Base-by-base conservation (phyloP, 2,888 invertebrate species). In the Xestobium rufovillosum region DNA sequence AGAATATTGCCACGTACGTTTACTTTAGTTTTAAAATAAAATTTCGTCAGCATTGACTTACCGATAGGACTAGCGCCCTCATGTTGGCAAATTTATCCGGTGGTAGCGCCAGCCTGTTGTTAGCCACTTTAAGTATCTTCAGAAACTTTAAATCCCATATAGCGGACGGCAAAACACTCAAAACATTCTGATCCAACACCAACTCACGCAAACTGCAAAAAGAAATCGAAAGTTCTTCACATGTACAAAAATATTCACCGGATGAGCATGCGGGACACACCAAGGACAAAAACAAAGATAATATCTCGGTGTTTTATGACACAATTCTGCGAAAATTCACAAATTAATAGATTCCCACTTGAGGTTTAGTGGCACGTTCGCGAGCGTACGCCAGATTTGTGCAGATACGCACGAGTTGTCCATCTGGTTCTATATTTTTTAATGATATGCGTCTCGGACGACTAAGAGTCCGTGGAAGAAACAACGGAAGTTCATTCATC, bases 151-250 rank as follows among this genome's bases (percentile, higher is more conserved):
- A 66, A 43, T 71, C 69, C 48, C 75, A 71, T 52, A 77, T 65
- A 48, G 73, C 69, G 44, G 73, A 69, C 17, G 76, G 75, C 50
- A 84, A 55, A 31, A 76, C 73, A 51, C 70, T 72, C 48, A 84
- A 66, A 57, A 75, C 76, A 75, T 84, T 84, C 62, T 80, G 75
- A 66, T 80, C 81, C 51, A 82, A 67, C 48, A 78, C 72, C 43
- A 85, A 65, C 62, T 83, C 82, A 59, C 77, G 76, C 58, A 84
- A 67, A 59, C 84, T 84, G 68, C 26, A 71, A 72, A 48, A 26
- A 49, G 33, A 57, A 56, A 57, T 49, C 50, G 56, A 56, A 54
- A 53, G 52, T 51, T 50, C 33, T 36, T 32, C 36, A 34, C 39
- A 31, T 38, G 38, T 36, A 40, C 41, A 44, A 44, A 45, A 39